Evolutionary conservation across 2,888 invertebrate species (phyloP).

Genomic region (Catocala sponsa): DNA sequence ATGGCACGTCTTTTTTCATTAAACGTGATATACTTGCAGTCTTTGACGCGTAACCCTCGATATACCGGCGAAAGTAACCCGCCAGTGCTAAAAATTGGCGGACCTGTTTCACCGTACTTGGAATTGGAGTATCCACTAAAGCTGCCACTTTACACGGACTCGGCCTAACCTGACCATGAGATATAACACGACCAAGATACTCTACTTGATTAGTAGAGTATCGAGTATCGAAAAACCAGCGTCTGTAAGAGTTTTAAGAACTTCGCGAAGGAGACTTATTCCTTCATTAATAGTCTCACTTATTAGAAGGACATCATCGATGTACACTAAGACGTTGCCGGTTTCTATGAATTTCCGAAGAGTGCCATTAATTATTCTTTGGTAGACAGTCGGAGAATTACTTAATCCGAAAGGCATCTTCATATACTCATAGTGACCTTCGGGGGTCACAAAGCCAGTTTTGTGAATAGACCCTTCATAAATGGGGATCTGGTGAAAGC

Average conservation of each 20-base stretch:
- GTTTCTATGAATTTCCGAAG: slow-evolving; percentile 7
- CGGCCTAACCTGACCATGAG: too few relatives aligned
- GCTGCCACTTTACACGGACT: background rate
- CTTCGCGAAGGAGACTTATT: slow-evolving; percentile 3
- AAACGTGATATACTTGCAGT: slow-evolving; percentile 19
- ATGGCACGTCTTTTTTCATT: slow-evolving; percentile 13
- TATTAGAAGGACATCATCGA: slow-evolving; percentile 10
- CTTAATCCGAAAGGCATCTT: slow-evolving; percentile 13
- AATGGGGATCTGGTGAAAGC: background rate
- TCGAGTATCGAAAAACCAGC: slow-evolving; percentile 45
- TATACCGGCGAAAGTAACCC: slow-evolving; percentile 45
- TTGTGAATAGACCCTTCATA: background rate
- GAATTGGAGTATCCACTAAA: background rate
- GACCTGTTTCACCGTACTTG: background rate
- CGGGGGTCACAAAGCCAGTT: background rate
- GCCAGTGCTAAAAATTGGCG: slow-evolving; percentile 16
- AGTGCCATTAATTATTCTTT: background rate
- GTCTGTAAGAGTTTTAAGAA: slow-evolving; percentile 6
- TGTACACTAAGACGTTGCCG: background rate
- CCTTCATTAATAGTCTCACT: slow-evolving; percentile 5
- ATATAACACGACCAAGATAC: too few relatives aligned
- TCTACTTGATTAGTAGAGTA: background rate
- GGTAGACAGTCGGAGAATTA: slow-evolving; percentile 13
- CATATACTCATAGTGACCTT: background rate
- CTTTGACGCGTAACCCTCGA: slow-evolving; percentile 21